These are phyloP conservation scores for Falco rusticolus DNA, from an alignment of 2,797 vertebrate species.

Conservation along the genomic window DNA sequence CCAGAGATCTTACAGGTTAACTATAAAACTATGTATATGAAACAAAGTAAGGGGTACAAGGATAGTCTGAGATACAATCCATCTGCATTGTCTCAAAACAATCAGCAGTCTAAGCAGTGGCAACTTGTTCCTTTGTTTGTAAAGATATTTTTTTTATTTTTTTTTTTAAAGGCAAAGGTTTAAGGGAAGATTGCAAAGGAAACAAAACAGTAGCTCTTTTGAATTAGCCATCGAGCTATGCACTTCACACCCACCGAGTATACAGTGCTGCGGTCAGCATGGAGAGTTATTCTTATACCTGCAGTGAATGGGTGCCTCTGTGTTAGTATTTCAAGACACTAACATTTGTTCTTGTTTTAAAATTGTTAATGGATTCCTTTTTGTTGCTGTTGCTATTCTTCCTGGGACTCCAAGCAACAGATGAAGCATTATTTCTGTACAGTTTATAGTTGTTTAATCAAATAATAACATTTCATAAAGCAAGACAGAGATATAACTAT, in stretches of 20 bases:
- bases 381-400: neutral
- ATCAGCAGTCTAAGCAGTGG: neutral
- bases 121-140: neutral
- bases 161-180: neutral
- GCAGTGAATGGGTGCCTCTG: neutral
- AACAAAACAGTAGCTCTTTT: neutral
- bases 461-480: neutral
- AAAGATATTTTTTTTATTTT: neutral
- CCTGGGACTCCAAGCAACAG: neutral
- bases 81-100: neutral
- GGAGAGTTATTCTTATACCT: neutral
- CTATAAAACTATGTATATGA: neutral
- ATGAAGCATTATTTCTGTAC: neutral
- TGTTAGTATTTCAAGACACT: neutral
- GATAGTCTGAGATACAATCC: fast-evolving
- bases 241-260: neutral
- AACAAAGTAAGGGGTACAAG: neutral
- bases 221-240: neutral
- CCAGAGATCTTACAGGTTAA: neutral
- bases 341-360: neutral
- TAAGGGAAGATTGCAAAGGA: neutral
- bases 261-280: neutral
- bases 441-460: neutral
- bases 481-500: neutral
- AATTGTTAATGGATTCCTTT: neutral